These are phyloP conservation scores for Erebia aethiops DNA, from an alignment of 2,888 invertebrate genomes.

Conservation along the genomic window DNA sequence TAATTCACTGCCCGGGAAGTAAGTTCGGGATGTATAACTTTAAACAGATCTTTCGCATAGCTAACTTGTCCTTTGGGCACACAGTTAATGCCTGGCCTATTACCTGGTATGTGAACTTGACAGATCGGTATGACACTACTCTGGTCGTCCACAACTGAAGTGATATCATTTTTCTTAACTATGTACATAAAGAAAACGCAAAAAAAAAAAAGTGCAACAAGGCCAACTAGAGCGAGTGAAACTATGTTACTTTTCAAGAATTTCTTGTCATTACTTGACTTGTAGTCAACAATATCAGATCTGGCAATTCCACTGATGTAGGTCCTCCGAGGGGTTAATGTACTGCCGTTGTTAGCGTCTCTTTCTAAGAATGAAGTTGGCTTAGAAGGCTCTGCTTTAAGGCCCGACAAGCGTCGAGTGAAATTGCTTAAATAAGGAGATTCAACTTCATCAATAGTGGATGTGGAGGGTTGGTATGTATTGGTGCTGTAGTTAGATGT, in stretches of 20 bases:
- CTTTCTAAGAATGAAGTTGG: slow-evolving; percentile 58
- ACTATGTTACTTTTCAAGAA: slow-evolving; percentile 84
- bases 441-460: slow-evolving; percentile 80
- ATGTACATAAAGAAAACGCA: slow-evolving; percentile 86
- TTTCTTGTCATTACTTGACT: slow-evolving; percentile 71
- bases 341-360: slow-evolving; percentile 70
- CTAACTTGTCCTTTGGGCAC: slow-evolving; percentile 84
- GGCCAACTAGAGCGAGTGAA: slow-evolving; percentile 84
- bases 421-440: slow-evolving; percentile 89
- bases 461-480: slow-evolving; percentile 65
- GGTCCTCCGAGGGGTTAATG: slow-evolving; percentile 64
- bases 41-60: slow-evolving; percentile 85
- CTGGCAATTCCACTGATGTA: slow-evolving; percentile 67
- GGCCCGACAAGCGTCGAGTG: slow-evolving; percentile 83
- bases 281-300: slow-evolving; percentile 69
- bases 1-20: slow-evolving; percentile 81
- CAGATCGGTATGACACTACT: slow-evolving; percentile 84
- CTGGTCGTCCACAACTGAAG: slow-evolving; percentile 77
- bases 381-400: slow-evolving; percentile 69
- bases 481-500: slow-evolving; percentile 59
- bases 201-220: slow-evolving; percentile 86
- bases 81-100: slow-evolving; percentile 85
- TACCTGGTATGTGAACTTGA: slow-evolving; percentile 74
- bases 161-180: slow-evolving; percentile 84
- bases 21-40: slow-evolving; percentile 85